Evolutionary conservation across 2,797 vertebrate genomes (phyloP).

Genomic region (Diceros bicornis): DNA sequence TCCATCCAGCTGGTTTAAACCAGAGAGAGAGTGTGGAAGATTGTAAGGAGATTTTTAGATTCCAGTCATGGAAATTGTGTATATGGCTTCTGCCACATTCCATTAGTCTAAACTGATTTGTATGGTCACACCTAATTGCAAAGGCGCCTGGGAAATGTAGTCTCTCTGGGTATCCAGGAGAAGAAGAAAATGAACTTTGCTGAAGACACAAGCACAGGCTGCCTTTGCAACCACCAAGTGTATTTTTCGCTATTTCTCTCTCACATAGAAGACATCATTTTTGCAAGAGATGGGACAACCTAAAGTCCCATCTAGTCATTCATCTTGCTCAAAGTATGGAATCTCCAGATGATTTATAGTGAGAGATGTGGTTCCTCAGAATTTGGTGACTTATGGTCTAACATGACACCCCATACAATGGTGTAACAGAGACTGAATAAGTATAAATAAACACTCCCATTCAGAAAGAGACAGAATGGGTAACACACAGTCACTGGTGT

Average conservation of each 20-base stretch:
- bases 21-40: not conserved
- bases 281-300: not conserved
- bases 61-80: not conserved
- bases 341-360: not conserved
- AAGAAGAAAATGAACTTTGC: conserved; percentile 2
- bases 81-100: not conserved
- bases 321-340: not conserved
- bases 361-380: not conserved
- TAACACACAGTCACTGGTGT: not conserved
- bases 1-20: not conserved
- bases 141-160: not conserved
- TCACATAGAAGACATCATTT: not conserved
- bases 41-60: not conserved
- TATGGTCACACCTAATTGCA: not conserved
- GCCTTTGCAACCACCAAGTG: not conserved
- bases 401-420: not conserved
- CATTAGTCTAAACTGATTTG: not conserved
- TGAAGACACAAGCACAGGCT: not conserved
- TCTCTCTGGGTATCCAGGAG: not conserved
- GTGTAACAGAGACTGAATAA: not conserved
- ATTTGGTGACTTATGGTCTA: not conserved
- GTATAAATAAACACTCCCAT: not conserved
- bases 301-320: not conserved
- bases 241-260: not conserved
- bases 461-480: not conserved